Evolutionary conservation across 37 sponge, comb jelly and placozoan genomes (phyloP).

Genomic region (Cladorhizidae sp.): DNA sequence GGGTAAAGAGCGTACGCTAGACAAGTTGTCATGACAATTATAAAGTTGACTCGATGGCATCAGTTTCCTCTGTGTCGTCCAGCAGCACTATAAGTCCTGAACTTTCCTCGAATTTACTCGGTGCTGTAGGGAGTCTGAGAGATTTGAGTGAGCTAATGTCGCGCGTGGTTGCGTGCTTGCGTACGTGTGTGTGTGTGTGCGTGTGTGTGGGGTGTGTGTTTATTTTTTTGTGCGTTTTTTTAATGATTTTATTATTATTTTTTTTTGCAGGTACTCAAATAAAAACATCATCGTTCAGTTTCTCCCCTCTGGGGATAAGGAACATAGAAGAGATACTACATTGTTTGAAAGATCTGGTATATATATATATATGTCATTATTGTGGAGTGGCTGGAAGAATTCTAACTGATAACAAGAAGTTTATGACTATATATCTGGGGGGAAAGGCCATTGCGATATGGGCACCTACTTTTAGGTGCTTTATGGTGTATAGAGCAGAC

Average conservation of each 20-base stretch:
- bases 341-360: conserved; percentile 37
- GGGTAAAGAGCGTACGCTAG: too few relatives aligned
- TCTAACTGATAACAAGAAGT: not conserved
- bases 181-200: too few relatives aligned
- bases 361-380: too few relatives aligned
- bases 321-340: conserved; percentile 30
- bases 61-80: too few relatives aligned
- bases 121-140: conserved; percentile 38
- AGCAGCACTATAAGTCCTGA: too few relatives aligned
- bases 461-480: not conserved
- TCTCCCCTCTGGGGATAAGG: conserved; percentile 2
- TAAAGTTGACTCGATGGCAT: too few relatives aligned
- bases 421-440: not conserved
- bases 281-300: not conserved
- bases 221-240: too few relatives aligned
- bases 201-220: too few relatives aligned
- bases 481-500: not conserved
- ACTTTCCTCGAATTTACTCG: conserved; percentile 50
- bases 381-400: not conserved
- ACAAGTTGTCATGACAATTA: too few relatives aligned
- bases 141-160: conserved; percentile 35
- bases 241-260: not conserved
- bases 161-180: not conserved
- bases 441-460: not conserved
- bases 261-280: conserved; percentile 3